phyloP scores from a whole-genome alignment of 2,113 vertebrate genomes.

The Oophaga pumilio region DNA sequence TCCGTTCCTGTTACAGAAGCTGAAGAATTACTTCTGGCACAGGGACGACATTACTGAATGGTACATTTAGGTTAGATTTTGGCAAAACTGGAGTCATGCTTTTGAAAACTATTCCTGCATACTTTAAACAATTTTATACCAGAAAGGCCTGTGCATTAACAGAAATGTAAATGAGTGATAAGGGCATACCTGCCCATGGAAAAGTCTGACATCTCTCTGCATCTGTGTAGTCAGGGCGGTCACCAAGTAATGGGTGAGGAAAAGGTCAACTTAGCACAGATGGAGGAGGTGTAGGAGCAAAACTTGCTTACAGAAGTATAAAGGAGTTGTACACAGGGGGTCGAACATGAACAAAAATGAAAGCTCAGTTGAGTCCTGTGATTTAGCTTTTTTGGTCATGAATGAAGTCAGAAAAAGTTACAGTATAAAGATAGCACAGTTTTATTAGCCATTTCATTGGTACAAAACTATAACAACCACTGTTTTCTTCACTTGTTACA shows the following conservation, averaged over 20 bases:
- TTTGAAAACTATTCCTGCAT: too few relatives aligned
- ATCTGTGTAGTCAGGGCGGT: too few relatives aligned
- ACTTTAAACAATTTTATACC: too few relatives aligned
- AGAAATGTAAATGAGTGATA: too few relatives aligned
- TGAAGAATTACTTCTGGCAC: neutral
- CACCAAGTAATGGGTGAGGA: too few relatives aligned
- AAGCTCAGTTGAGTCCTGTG: neutral
- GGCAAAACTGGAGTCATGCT: neutral
- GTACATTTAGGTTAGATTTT: neutral
- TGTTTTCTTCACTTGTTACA: constrained; percentile 78
- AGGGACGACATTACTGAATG: too few relatives aligned
- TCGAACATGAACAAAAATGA: neutral
- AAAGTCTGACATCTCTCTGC: neutral
- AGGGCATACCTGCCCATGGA: neutral
- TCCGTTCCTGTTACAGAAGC: neutral
- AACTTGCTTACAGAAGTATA: neutral
- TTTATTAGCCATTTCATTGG: constrained; percentile 72
- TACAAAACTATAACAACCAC: constrained; percentile 75
- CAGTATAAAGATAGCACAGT: constrained; percentile 71
- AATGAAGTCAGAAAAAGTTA: constrained; percentile 50
- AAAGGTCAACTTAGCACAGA: neutral
- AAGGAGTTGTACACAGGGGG: neutral
- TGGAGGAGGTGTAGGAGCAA: neutral
- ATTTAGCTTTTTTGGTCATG: constrained; percentile 5
- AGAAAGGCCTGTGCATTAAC: too few relatives aligned